Conservation (phyloP, 2,888 invertebrate species). For the Trissolcus brochymenae region DNA sequence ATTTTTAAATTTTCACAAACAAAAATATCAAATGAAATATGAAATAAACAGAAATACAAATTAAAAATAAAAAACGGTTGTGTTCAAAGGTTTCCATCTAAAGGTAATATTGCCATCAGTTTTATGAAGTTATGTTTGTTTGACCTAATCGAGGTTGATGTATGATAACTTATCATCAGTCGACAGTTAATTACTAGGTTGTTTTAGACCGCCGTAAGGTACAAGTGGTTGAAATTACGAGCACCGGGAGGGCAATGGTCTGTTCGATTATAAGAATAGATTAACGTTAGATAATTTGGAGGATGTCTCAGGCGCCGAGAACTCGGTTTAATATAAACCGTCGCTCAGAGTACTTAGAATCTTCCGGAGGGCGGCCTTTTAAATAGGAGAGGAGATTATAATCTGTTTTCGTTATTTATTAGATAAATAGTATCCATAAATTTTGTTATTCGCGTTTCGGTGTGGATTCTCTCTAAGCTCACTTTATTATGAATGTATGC, state of each 20-base stretch:
- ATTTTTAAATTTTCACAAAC: too few species aligned
- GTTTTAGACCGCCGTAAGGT: conserved; percentile 37
- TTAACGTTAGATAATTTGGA: conserved; percentile 51
- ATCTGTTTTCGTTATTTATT: conserved; percentile 54
- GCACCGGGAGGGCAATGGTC: conserved; percentile 42
- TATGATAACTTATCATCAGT: conserved; percentile 40
- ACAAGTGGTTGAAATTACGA: conserved; percentile 29
- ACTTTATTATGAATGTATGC: conserved; percentile 47
- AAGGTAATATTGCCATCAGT: not conserved
- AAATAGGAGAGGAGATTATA: conserved; percentile 49
- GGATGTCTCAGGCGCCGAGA: conserved; percentile 32
- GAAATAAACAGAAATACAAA: too few species aligned
- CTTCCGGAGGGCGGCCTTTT: conserved; percentile 31
- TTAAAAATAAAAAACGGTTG: not conserved
- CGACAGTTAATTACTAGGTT: conserved; percentile 44
- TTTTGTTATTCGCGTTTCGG: conserved; percentile 44
- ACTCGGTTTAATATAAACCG: conserved; percentile 37
- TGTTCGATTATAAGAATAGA: conserved; percentile 53
- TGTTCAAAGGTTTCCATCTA: not conserved
- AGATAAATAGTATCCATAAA: conserved; percentile 54
- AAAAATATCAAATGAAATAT: too few species aligned
- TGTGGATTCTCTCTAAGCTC: conserved; percentile 44
- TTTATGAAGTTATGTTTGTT: not conserved
- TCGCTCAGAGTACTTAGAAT: conserved; percentile 22
- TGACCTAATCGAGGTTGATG: conserved; percentile 3